A percentile compares a stretch with the other conserved stretches of the same genome.
Evolutionary conservation across 2,797 vertebrate genomes (phyloP).

Genomic region (Rhinella marina): DNA sequence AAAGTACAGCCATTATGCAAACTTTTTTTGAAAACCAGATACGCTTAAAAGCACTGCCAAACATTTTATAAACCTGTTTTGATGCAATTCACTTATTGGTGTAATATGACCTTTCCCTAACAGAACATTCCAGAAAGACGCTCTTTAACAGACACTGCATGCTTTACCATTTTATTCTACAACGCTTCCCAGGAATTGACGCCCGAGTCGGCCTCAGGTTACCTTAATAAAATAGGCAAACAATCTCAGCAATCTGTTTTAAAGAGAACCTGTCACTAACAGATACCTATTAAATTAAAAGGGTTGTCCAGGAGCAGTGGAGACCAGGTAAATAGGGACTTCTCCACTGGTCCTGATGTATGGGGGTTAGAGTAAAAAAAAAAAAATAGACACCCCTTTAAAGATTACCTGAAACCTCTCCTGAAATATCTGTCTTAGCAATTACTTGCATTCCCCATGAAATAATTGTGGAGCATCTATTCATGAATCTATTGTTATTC

Average conservation of each 20-base stretch:
- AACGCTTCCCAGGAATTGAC: background rate
- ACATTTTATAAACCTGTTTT: background rate
- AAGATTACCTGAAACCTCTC: no score
- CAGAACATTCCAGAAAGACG: background rate
- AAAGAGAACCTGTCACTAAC: background rate
- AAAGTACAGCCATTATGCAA: no score
- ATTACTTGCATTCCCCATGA: no score
- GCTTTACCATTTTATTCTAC: background rate
- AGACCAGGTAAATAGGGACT: no score
- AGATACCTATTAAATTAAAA: background rate
- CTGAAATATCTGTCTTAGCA: no score
- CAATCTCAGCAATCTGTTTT: background rate
- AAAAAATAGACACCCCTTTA: no score
- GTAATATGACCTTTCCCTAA: background rate
- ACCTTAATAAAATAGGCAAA: background rate
- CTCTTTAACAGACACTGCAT: background rate
- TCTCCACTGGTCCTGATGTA: no score
- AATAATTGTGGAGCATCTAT: no score
- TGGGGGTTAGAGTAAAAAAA: no score
- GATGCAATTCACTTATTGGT: background rate
- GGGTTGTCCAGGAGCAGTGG: no score
- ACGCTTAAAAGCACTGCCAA: background rate
- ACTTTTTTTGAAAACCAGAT: background rate
- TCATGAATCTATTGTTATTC: no score
- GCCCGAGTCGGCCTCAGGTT: background rate